Evolutionary conservation across 2,888 invertebrate genomes (phyloP).

Genomic region (Eupsilia transversa): DNA sequence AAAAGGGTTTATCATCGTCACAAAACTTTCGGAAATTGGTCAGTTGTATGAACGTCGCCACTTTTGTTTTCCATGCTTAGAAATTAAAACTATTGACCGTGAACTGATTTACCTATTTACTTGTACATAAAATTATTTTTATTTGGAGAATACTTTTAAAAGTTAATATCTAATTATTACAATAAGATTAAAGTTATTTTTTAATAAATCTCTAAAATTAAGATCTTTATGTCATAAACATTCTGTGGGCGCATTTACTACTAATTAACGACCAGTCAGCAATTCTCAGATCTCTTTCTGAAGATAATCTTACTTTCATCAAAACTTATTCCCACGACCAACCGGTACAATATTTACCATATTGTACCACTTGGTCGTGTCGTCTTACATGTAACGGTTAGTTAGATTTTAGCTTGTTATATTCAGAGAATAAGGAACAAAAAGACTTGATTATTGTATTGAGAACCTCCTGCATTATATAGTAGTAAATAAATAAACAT

Average conservation of each 20-base stretch:
- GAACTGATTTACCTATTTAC: neutral
- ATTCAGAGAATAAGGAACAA: neutral
- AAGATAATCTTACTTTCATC: conserved; percentile 13
- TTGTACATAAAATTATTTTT: no score
- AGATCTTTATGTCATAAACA: neutral
- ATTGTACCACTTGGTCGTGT: no score
- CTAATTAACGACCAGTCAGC: conserved; percentile 13
- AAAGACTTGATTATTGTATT: conserved; percentile 1
- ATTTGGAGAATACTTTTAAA: no score
- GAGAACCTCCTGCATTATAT: neutral
- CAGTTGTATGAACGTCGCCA: neutral
- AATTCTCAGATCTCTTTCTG: conserved; percentile 6
- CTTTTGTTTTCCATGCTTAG: neutral
- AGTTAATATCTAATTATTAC: no score
- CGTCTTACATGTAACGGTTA: conserved; percentile 20
- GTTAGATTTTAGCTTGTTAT: neutral
- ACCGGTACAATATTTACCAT: conserved; percentile 15
- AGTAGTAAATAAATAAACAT: neutral
- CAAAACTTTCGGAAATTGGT: neutral
- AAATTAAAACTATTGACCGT: neutral
- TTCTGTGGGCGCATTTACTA: neutral
- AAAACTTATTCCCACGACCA: conserved; percentile 9
- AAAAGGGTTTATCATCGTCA: conserved; percentile 11
- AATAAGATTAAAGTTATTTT: no score
- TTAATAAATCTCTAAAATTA: neutral